Evolutionary conservation across 2,888 invertebrate genomes (phyloP), one percentile per base, ranked within the genome.

Genomic region (Pyrrhia umbra): DNA sequence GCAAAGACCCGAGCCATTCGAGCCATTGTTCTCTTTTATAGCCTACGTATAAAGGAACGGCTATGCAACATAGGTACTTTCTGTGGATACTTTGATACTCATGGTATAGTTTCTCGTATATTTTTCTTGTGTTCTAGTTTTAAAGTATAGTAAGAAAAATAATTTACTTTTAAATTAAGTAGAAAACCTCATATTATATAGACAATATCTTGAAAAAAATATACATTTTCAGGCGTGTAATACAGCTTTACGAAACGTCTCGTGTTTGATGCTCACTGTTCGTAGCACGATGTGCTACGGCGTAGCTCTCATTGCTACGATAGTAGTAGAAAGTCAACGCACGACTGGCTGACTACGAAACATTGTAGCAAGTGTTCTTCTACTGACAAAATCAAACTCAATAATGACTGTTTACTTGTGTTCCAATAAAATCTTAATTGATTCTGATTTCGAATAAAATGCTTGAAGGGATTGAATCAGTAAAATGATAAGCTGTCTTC

Each of bases 1-100:
- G 75, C 68, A 57, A 60, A 57, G 46, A 52, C 30, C 49, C 21
- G n/a, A 8, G 6, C 6, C 13, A 21, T 61, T 55, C 25, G 23
- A 21, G 23, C 51, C 37, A 68, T 75, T 59, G 75, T 69, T 64
- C 60, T 51, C 39, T 60, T 75, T 73, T 60, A 64, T 62, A 42
- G 52, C 40, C 3, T 6, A 2, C n/a, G 60, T 43, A 46, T 39
- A 23, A 4, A 30, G 10, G 43, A 52, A 52, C 39, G 2, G 15
- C 6, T 8, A 37, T 4, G 27, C 10, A 21, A 45, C 18, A 2
- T 47, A 27, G 20, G 4, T 49, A 30, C 21, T 58, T 30, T 45
- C 13, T 25, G 5, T 1, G 15, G 18, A 68, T n/a, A 69, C 27
- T 46, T 55, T 54, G 30, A 16, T 16, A n/a, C 13, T n/a, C n/a